Conservation (phyloP, 2,113 vertebrate genomes). For the Lichenostomus cassidix region DNA sequence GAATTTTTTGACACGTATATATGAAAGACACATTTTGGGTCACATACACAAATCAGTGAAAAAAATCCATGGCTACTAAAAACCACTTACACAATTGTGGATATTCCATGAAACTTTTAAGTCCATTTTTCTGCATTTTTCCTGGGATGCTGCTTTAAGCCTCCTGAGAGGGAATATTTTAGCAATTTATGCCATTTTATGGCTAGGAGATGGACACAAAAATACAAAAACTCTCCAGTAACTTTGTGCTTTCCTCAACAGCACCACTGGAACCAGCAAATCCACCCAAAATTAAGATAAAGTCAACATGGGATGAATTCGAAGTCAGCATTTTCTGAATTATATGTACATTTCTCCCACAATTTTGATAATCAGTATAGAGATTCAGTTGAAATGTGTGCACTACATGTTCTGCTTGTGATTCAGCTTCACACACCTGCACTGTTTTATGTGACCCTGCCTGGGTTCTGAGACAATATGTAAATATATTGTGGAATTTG, state of each 20-base stretch:
- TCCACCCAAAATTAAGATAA: background rate
- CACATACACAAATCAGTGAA: background rate
- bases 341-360: accelerated
- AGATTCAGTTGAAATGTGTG: background rate
- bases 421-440: background rate
- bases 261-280: background rate
- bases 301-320: background rate
- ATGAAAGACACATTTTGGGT: background rate
- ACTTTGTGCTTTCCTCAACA: background rate
- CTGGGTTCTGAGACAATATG: accelerated
- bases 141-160: background rate
- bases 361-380: background rate
- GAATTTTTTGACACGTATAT: background rate
- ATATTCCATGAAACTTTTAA: background rate
- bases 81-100: background rate
- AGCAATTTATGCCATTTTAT: background rate
- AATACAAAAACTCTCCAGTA: background rate
- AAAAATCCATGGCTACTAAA: background rate
- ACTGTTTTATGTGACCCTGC: background rate
- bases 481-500: background rate
- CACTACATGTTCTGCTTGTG: background rate
- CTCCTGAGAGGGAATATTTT: background rate
- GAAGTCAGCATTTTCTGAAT: background rate
- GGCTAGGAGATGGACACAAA: background rate
- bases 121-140: background rate